phyloP scores from a whole-genome alignment of 2,797 vertebrate genomes.

The Salmo trutta region DNA sequence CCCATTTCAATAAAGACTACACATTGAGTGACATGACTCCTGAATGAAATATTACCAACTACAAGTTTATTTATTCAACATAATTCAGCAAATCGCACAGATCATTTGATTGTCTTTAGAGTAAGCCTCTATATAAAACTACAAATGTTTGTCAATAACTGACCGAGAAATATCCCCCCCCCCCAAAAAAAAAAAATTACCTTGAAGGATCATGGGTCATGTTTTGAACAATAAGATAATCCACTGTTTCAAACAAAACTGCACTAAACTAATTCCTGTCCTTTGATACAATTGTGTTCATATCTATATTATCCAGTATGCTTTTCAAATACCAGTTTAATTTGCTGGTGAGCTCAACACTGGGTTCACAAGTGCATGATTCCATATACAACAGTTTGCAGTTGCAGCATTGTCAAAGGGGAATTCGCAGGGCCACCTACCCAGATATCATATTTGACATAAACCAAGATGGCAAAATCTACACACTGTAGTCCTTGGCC shows the following conservation, averaged over 20 bases:
- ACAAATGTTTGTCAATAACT: neutral
- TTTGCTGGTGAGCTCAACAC: neutral
- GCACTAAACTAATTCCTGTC: neutral
- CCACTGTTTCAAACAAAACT: neutral
- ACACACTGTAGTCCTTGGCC: neutral
- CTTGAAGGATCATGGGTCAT: neutral
- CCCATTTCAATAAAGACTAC: neutral
- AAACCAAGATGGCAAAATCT: neutral
- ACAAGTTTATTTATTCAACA: conserved; percentile 15
- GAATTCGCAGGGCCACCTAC: neutral
- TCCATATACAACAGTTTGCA: neutral
- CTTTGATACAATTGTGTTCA: neutral
- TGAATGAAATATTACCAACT: neutral
- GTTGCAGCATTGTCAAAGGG: neutral
- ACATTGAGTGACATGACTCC: neutral
- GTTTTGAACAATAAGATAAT: neutral
- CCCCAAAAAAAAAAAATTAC: neutral
- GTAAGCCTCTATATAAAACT: neutral
- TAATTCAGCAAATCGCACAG: neutral
- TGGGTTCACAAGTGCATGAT: neutral
- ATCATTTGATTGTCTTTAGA: neutral
- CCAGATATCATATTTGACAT: neutral
- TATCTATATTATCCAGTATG: neutral
- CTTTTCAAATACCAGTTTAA: neutral
- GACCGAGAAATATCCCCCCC: neutral